Base-by-base conservation (phyloP, 2,888 invertebrate species). In the Molorchus minor region DNA sequence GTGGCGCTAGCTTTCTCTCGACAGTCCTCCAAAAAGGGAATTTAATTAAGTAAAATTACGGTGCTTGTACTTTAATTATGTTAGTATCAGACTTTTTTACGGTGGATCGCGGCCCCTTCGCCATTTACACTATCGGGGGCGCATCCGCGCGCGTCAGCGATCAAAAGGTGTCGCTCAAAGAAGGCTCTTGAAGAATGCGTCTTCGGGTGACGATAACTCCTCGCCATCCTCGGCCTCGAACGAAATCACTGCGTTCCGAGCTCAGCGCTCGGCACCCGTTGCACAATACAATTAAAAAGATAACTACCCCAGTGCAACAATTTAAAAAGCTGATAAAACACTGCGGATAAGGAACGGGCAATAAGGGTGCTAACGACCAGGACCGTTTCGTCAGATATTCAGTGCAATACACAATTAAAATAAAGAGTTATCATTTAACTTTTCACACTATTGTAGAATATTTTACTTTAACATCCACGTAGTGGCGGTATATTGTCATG, bases 31-130 rank as follows among this genome's bases (percentile, higher is more conserved):
- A 79, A 81, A 81, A 81, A 82, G 82, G 81, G 82, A 83, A 83
- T 82, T 83, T 83, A 83, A 83, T 83, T 82, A 82, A 82, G 82
- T 82, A 80, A 82, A 82, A 82, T 82, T 82, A 82, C 82, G 80
- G 78, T 80, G 82, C 82, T 82, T 82, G 82, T 82, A 81, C 80
- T 82, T 82, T 82, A 82, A 82, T 82, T 82, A 82, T 82, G 82
- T 82, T 82, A 82, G 81, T 82, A 82, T 82, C 81, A 78, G 79
- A 79, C 74, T 80, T 80, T n/a, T 80, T 80, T 80, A 78, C 79
- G 77, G 75, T 61, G 56, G 43, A 55, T 58, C 61, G 61, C 73
- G 74, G 72, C 67, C 72, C 75, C 68, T 63, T 56, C 61, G 64
- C 58, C 69, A 63, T 71, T 72, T 71, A 67, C 71, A 69, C 71